Base-by-base conservation (phyloP, 2,113 vertebrate genomes). In the Chloropsis cyanopogon region DNA sequence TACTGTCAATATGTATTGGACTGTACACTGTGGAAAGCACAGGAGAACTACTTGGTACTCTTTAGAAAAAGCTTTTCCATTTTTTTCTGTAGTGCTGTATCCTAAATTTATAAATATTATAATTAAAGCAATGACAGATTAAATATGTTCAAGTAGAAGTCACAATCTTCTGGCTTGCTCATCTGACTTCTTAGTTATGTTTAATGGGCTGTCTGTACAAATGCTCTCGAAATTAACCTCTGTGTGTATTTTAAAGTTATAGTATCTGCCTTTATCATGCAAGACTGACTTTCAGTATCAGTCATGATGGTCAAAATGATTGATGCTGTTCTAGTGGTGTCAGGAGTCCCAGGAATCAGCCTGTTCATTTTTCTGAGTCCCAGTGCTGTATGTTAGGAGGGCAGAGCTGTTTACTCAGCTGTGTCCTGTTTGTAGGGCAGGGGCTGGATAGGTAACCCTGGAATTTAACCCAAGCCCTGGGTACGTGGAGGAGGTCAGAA, bases 341-440 rank as follows among this genome's bases (percentile, higher is more conserved):
- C 42, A 49, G 61, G 81, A 88, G 44, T 42, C 41, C 57, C 14
- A 1, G 82, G 33, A 86, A 63, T 12, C 37, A 61, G 63, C 14
- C 64, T 47, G 7, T 49, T 88, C 14, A 49, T 72, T 71, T 44
- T 21, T 54, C n/a, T 25, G 33, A 28, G 39, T 54, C 66, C 14
- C 13, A 5, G 28, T 72, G 75, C 82, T 88, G 14, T 10, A 1
- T 46, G 29, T 24, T n/a, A 15, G 71, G 42, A 52, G 66, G 35
- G 47, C 68, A 86, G 46, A 82, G 33, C 56, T 93, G 84, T 95
- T 94, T 88, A 65, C 47, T 95, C 90, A 92, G 93, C 93, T 94
- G 85, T 47, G 52, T 63, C 64, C 82, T 10, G 26, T 88, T 85
- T 77, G 75, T 53, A 29, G 4, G 0, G 0, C 24, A 65, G 52